A percentile compares a stretch with the other conserved stretches of the same genome.
Conservation (phyloP, 1,140 invertebrate species). For the Tetramorium parvispinum region DNA sequence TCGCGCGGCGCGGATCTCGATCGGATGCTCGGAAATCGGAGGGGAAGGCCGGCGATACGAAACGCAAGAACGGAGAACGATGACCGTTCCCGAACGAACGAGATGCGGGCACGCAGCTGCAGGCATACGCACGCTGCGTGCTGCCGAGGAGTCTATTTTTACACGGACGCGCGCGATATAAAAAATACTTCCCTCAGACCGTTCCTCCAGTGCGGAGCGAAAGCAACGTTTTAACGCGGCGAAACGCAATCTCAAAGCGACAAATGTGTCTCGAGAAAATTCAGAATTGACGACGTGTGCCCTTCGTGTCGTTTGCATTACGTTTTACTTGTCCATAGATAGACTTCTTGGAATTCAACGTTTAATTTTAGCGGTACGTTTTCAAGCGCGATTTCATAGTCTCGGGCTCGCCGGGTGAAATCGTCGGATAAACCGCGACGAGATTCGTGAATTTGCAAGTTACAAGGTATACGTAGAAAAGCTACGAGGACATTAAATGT, state of each 20-base stretch:
- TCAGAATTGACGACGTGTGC: slow-evolving; percentile 16
- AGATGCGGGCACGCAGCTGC: slow-evolving; percentile 30
- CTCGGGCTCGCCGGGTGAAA: slow-evolving; percentile 41
- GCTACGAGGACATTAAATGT: slow-evolving; percentile 70
- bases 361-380: slow-evolving; percentile 32
- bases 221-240: slow-evolving; percentile 23
- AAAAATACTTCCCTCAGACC: slow-evolving; percentile 18
- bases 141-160: slow-evolving; percentile 34
- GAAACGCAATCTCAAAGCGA: slow-evolving; percentile 5
- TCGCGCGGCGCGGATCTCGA: background rate
- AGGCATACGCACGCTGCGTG: background rate
- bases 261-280: slow-evolving; percentile 2
- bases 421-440: slow-evolving; percentile 69
- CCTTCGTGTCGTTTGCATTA: background rate
- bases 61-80: slow-evolving; percentile 60
- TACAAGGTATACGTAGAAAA: slow-evolving; percentile 73
- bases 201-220: background rate
- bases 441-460: slow-evolving; percentile 71
- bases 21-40: slow-evolving; percentile 26
- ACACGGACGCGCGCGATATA: slow-evolving; percentile 14
- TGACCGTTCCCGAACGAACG: slow-evolving; percentile 61
- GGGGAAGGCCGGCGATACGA: slow-evolving; percentile 56
- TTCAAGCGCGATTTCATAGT: slow-evolving; percentile 5
- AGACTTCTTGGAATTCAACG: background rate
- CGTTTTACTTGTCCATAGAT: background rate